Base-by-base conservation (phyloP, 30 jellyfish, hydroid and myxozoan genomes). In the Aurelia coerulea region DNA sequence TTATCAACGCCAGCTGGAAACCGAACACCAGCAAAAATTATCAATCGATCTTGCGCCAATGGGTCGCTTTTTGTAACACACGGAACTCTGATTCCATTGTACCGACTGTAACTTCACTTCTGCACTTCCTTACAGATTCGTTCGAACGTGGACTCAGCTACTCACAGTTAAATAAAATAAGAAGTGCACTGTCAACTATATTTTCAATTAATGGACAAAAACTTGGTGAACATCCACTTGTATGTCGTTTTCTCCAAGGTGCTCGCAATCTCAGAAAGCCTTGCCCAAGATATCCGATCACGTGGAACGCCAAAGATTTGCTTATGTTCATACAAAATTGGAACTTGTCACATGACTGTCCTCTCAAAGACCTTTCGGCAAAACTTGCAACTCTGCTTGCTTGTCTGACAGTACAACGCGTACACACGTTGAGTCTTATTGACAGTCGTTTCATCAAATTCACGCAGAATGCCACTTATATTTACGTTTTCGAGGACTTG, bases 1-100 rank as follows among this genome's bases (percentile, higher is more conserved):
- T 84, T 63, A 71, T 72, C 73, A 23, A 34, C 60, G 74, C 76
- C 46, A 50, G 71, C 56, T 71, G 88, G 87, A 73, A 68, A 49
- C 31, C 41, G 29, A 8, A 56, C 73, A 74, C 81, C 62, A 79
- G 34, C 31, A 71, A n/a, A 17, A 39, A 62, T 10, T 71, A 56
- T 51, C 8, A 42, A 6, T 29, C 73, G 41, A 5, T 42, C 81
- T 33, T 58, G 10, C 81, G 83, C n/a, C 77, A 60, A 35, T 71
- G 93, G 88, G 14, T 71, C 19, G 33, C 66, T 8, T 72, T 60
- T 60, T 84, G 93, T 74, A 33, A 19, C 15, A 60, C 29, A 73
- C 62, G 78, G 74, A 53, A 56, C 46, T 58, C 10, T 52, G 29
- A 34, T 64, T 41, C 81, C n/a, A 16, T 59, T 72, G 32, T 34